Percentiles rank a stretch among this genome's conserved stretches.
Conservation (phyloP, 2,797 vertebrate species). For the Sardinella longiceps region DNA sequence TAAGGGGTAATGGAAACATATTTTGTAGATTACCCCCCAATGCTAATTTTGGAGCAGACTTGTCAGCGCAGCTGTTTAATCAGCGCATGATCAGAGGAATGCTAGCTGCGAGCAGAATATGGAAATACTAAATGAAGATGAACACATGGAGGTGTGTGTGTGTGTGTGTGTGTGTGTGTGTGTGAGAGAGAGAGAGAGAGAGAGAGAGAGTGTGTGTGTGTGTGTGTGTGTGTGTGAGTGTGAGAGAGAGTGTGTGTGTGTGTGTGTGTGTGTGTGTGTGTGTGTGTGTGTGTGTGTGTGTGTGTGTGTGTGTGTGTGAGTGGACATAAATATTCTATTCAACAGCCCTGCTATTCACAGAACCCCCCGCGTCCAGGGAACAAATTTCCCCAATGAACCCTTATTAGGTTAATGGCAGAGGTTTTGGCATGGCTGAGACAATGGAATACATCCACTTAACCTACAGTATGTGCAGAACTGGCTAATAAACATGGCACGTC, state of each 20-base stretch:
- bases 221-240: too few relatives aligned
- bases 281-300: too few relatives aligned
- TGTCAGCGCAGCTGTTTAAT: slow-evolving; percentile 1
- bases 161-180: not conserved
- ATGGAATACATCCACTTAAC: slow-evolving; percentile 1
- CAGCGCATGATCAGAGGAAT: not conserved
- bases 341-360: not conserved
- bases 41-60: slow-evolving; percentile 9
- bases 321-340: not conserved
- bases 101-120: not conserved
- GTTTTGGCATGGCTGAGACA: slow-evolving; percentile 15
- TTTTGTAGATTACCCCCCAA: slow-evolving; percentile 2
- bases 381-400: not conserved
- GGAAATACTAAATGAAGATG: not conserved
- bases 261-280: too few relatives aligned
- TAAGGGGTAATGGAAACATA: slow-evolving; percentile 4
- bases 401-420: slow-evolving; percentile 5
- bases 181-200: too few relatives aligned
- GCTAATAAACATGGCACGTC: slow-evolving; percentile 13
- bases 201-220: too few relatives aligned
- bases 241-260: too few relatives aligned
- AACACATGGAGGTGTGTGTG: not conserved
- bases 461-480: not conserved
- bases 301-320: not conserved
- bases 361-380: not conserved